A percentile compares a stretch with the other conserved stretches of the same genome.
Conservation (phyloP, 2,797 vertebrate species). For the Gallinago stenura region DNA sequence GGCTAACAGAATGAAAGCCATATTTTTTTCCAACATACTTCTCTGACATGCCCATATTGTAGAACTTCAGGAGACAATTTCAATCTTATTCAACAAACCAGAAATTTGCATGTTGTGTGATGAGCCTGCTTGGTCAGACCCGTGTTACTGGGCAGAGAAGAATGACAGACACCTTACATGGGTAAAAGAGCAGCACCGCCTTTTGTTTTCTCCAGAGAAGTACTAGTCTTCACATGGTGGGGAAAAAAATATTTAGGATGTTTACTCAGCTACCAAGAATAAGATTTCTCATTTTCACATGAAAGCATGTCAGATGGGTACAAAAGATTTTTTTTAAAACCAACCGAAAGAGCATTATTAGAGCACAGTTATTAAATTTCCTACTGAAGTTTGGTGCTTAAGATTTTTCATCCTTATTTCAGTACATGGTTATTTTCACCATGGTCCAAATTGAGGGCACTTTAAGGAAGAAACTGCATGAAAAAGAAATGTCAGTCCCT, state of each 20-base stretch:
- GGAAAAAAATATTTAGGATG: not conserved
- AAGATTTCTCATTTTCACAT: not conserved
- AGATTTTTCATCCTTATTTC: not conserved
- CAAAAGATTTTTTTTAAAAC: not conserved
- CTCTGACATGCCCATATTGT: not conserved
- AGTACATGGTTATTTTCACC: not conserved
- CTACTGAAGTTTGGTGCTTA: not conserved
- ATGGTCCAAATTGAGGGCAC: not conserved
- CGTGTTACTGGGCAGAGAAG: not conserved
- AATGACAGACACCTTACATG: not conserved
- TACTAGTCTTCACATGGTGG: not conserved
- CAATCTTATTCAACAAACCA: not conserved
- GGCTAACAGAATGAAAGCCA: fast-evolving
- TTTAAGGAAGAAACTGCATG: not conserved
- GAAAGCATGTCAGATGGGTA: not conserved
- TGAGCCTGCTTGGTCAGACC: not conserved
- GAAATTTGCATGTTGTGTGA: not conserved
- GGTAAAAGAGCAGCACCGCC: not conserved
- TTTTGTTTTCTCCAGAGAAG: not conserved
- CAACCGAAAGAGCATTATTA: not conserved
- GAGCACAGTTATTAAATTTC: not conserved
- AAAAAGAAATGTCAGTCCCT: not conserved
- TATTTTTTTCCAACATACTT: not conserved
- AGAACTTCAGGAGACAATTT: not conserved
- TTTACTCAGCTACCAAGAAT: not conserved